Percentiles rank a stretch among this genome's conserved stretches.
Evolutionary conservation across 2,113 vertebrate genomes (phyloP).

Genomic region (cat (Felis catus)): DNA sequence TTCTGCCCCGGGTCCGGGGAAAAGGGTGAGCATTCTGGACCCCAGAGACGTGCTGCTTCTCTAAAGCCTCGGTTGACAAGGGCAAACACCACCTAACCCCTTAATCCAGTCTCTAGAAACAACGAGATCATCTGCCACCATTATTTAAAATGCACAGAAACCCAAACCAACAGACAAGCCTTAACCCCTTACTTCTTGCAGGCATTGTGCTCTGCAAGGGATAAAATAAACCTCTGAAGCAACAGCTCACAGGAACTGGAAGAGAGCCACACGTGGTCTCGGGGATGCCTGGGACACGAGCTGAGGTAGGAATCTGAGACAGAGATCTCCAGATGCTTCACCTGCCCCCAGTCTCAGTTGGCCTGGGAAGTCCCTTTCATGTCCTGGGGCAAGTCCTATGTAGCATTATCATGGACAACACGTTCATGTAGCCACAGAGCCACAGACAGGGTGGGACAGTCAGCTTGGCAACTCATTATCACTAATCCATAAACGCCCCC

Average conservation of each 20-base stretch:
- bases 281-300: neutral
- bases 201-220: neutral
- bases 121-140: neutral
- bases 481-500: neutral
- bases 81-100: neutral
- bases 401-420: neutral
- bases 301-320: neutral
- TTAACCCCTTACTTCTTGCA: neutral
- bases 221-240: neutral
- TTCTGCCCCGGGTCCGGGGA: neutral
- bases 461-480: neutral
- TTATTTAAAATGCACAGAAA: constrained; percentile 60
- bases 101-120: constrained; percentile 38
- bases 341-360: neutral
- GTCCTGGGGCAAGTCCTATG: neutral
- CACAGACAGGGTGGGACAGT: neutral
- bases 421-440: neutral
- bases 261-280: neutral
- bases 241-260: neutral
- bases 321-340: neutral
- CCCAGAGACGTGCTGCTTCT: neutral
- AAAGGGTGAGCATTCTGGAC: neutral
- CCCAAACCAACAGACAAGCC: constrained; percentile 17
- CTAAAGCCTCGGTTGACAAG: neutral
- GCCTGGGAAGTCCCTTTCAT: neutral